Base-by-base conservation (phyloP, 2,888 invertebrate genomes). In the Nymphalis polychloros region DNA sequence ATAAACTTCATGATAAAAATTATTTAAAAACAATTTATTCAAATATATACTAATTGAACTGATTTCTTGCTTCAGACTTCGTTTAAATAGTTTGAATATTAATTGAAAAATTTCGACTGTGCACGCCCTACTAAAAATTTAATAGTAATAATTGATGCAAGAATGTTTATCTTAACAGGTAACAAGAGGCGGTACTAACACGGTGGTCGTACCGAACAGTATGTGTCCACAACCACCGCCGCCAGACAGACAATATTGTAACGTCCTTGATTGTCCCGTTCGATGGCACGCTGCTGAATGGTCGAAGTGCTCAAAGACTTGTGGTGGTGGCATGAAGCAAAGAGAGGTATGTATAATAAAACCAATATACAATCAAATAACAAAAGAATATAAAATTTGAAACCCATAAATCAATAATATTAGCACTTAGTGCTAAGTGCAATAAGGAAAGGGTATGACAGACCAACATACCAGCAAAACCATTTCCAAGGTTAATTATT, bases 161-260 rank as follows among this genome's bases (percentile, higher is more conserved):
- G 10, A 41, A 41, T 41, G 4, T 41, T 0, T 8, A 27, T 10
- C 4, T 19, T 41, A 19, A 8, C 93, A 96, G 92, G 97, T 97
- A 62, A 97, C 97, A 0, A 94, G 97, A 61, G 97, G 97, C 1
- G 96, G 96, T 17, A 96, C 96, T 49, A 98, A 97, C 83, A 97
- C 97, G 0, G 96, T 98, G 73, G 95, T 97, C 13, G 97, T 99
- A n/a, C 97, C 98, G 0, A 97, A 97, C 88, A 96, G 96, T 82
- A 97, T 97, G 96, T 98, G 99, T 81, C 97, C 97, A 0, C 97
- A 97, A 81, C 98, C 98, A 0, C 96, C 96, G 0, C 98, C 98
- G 0, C 95, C 96, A 0, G 97, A 97, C 83, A 93, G 97, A 0
- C 97, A 97, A 86, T 96, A 97, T 83, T 99, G 99, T 92, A 98